These are phyloP conservation scores for Margaritifera margaritifera DNA, from an alignment of 2,888 invertebrate species.

Conservation along the genomic window DNA sequence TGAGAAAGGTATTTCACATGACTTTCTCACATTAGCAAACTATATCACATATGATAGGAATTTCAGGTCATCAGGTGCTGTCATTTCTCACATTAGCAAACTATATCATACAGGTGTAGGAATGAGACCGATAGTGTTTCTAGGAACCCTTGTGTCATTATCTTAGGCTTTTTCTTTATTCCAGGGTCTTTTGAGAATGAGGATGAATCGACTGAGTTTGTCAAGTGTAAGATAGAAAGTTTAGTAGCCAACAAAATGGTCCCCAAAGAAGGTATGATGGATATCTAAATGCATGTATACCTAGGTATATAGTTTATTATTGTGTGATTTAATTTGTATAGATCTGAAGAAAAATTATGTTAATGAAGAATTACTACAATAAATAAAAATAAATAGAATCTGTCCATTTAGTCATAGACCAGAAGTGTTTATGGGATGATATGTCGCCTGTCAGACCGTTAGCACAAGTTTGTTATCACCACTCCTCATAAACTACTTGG, in stretches of 20 bases:
- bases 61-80: neutral
- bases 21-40: too few relatives aligned
- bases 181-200: constrained; percentile 87
- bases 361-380: too few relatives aligned
- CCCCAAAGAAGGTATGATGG: constrained; percentile 38
- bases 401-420: too few relatives aligned
- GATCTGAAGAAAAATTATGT: too few relatives aligned
- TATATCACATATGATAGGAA: too few relatives aligned
- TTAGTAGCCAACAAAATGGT: constrained; percentile 81
- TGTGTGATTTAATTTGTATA: neutral
- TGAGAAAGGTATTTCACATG: too few relatives aligned
- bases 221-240: constrained; percentile 96
- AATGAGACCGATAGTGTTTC: neutral
- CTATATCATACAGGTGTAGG: too few relatives aligned
- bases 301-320: neutral
- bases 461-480: too few relatives aligned
- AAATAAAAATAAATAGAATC: too few relatives aligned
- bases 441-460: too few relatives aligned
- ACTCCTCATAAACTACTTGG: too few relatives aligned
- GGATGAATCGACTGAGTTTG: constrained; percentile 95
- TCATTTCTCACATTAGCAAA: neutral
- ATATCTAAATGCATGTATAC: constrained; percentile 16
- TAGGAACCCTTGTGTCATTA: neutral
- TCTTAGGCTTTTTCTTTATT: constrained; percentile 24
- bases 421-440: too few relatives aligned